phyloP scores from a whole-genome alignment of 2,888 invertebrate species.

The Pammene fasciana region DNA sequence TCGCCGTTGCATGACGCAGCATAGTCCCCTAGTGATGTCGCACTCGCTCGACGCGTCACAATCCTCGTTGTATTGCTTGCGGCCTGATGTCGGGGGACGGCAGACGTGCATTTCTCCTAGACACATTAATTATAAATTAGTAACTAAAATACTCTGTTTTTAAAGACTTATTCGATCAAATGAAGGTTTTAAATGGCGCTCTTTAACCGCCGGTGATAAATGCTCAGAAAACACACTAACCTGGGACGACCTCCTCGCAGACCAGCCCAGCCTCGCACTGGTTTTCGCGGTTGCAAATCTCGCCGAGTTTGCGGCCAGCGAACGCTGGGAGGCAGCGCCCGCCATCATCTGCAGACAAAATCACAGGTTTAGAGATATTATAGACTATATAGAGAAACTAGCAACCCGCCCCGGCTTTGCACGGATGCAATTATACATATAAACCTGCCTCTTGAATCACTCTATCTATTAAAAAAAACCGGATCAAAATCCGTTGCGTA shows the following conservation, averaged over 20 bases:
- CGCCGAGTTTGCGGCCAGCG: conserved; percentile 89
- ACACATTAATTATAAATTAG: not conserved
- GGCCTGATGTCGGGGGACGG: conserved; percentile 89
- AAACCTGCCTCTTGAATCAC: too few species aligned
- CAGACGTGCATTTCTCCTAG: conserved; percentile 87
- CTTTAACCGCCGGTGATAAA: too few species aligned
- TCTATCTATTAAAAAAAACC: too few species aligned
- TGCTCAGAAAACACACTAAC: conserved; percentile 52
- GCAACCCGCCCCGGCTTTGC: too few species aligned
- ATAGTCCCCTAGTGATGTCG: conserved; percentile 92
- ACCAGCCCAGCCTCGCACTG: conserved; percentile 93
- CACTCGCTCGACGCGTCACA: conserved; percentile 93
- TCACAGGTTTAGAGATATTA: not conserved
- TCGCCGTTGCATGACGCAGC: conserved; percentile 93
- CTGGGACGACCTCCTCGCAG: conserved; percentile 88
- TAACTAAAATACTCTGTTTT: too few species aligned
- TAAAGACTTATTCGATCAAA: too few species aligned
- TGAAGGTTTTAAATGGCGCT: too few species aligned
- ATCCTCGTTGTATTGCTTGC: conserved; percentile 93
- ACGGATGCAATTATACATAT: too few species aligned
- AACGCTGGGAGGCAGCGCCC: conserved; percentile 76
- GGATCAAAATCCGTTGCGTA: too few species aligned
- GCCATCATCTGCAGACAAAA: conserved; percentile 68
- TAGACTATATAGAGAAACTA: too few species aligned
- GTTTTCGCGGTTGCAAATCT: conserved; percentile 91